phyloP scores from a whole-genome alignment of 2,797 vertebrate species.

The Crenichthys baileyi region DNA sequence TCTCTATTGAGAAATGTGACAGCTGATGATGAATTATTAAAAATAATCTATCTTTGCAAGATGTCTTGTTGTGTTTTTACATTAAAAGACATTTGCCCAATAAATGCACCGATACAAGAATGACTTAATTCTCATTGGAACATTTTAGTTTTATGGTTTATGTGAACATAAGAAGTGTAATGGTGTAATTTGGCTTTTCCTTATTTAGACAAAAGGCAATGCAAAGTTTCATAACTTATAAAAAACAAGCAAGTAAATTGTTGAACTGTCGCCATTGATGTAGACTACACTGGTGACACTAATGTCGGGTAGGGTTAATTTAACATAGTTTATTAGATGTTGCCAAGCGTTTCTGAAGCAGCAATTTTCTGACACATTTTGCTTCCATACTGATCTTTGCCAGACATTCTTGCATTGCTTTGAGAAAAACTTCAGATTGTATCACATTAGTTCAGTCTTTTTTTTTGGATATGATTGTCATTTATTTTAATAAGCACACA shows the following conservation, averaged over 20 bases:
- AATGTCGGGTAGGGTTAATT: background rate
- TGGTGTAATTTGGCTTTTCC: background rate
- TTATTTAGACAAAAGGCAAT: background rate
- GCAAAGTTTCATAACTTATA: background rate
- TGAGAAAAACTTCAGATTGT: background rate
- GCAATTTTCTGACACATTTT: background rate
- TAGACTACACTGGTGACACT: too few relatives aligned
- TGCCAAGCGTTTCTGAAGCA: background rate
- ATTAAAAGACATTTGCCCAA: background rate
- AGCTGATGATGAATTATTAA: constrained; percentile 53
- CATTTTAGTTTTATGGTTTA: background rate
- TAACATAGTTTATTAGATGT: background rate
- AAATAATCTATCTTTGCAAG: constrained; percentile 43
- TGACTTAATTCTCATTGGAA: too few relatives aligned
- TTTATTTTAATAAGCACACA: background rate
- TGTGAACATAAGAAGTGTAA: background rate
- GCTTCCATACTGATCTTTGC: background rate
- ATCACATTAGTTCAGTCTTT: background rate
- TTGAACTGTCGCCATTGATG: background rate
- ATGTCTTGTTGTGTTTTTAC: constrained; percentile 29
- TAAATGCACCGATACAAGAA: background rate
- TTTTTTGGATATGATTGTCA: background rate
- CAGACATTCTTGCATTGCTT: background rate
- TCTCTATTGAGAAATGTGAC: constrained; percentile 32
- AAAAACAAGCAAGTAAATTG: background rate